Evolutionary conservation across 1,140 invertebrate species (phyloP).

Genomic region (Gryon sp.): DNA sequence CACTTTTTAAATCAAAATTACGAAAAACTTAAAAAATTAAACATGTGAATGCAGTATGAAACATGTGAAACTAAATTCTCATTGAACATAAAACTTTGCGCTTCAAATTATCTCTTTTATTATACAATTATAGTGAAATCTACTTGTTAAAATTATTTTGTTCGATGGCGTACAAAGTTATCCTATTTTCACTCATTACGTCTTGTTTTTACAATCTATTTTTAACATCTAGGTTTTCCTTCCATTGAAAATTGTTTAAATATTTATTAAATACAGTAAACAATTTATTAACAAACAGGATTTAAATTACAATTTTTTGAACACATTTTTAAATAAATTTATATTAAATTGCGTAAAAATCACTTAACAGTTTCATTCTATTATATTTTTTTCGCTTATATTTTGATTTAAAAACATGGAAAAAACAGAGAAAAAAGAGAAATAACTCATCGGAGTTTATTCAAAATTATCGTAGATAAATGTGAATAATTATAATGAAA

Average conservation of each 20-base stretch:
- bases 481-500: conserved; percentile 38
- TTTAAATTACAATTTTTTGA: too few species aligned
- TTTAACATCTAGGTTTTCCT: too few species aligned
- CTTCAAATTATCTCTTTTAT: conserved; percentile 31
- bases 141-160: conserved; percentile 35
- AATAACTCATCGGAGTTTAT: neutral
- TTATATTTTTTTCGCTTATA: neutral
- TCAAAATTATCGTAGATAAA: conserved; percentile 14
- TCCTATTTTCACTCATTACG: conserved; percentile 44
- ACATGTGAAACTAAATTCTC: too few species aligned
- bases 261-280: too few species aligned
- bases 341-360: too few species aligned
- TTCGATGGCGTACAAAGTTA: conserved; percentile 6
- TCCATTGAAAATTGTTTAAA: too few species aligned
- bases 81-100: conserved; percentile 24
- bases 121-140: conserved; percentile 54
- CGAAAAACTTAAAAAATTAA: too few species aligned
- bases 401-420: neutral
- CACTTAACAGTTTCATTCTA: neutral
- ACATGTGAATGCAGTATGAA: too few species aligned
- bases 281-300: too few species aligned
- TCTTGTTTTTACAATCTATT: conserved; percentile 10
- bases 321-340: too few species aligned
- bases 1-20: too few species aligned
- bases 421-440: too few species aligned